phyloP scores from a whole-genome alignment of 2,113 vertebrate genomes.

The Callionymus lyra region DNA sequence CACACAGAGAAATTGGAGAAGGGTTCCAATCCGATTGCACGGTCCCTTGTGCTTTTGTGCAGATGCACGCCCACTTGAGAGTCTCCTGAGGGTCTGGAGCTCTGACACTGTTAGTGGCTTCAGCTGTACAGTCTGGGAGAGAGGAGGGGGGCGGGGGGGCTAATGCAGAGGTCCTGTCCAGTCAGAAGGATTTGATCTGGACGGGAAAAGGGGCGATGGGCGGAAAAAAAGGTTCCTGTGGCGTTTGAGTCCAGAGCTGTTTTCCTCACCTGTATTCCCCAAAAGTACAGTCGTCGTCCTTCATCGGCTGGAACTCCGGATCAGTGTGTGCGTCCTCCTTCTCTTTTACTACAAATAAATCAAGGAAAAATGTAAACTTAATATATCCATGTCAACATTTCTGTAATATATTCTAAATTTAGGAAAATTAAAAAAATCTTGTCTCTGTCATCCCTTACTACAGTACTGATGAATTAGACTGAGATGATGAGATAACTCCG shows the following conservation, averaged over 20 bases:
- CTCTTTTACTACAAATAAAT: slow-evolving; percentile 80
- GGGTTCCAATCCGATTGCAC: neutral
- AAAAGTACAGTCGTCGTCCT: slow-evolving; percentile 96
- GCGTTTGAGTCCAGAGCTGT: slow-evolving; percentile 24
- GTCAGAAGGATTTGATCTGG: slow-evolving; percentile 33
- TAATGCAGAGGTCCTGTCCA: slow-evolving; percentile 30
- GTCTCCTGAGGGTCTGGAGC: too few species aligned
- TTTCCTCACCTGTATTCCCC: slow-evolving; percentile 97
- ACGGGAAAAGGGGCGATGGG: slow-evolving; percentile 26
- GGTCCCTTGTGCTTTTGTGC: too few species aligned
- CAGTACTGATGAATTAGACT: too few species aligned
- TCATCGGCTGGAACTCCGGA: slow-evolving; percentile 98
- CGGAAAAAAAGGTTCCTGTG: slow-evolving; percentile 26
- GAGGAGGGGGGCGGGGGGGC: slow-evolving; percentile 8
- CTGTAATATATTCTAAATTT: too few species aligned
- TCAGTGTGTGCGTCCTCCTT: slow-evolving; percentile 96
- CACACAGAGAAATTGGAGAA: neutral
- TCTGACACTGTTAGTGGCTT: neutral
- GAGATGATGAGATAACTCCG: too few species aligned
- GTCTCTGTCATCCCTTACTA: too few species aligned
- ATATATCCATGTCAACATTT: too few species aligned
- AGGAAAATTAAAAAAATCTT: too few species aligned
- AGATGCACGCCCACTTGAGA: too few species aligned
- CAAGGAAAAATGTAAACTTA: neutral
- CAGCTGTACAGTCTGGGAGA: slow-evolving; percentile 33